Evolutionary conservation across 2,797 vertebrate genomes (phyloP).

Genomic region (Leptatherina wallacei): DNA sequence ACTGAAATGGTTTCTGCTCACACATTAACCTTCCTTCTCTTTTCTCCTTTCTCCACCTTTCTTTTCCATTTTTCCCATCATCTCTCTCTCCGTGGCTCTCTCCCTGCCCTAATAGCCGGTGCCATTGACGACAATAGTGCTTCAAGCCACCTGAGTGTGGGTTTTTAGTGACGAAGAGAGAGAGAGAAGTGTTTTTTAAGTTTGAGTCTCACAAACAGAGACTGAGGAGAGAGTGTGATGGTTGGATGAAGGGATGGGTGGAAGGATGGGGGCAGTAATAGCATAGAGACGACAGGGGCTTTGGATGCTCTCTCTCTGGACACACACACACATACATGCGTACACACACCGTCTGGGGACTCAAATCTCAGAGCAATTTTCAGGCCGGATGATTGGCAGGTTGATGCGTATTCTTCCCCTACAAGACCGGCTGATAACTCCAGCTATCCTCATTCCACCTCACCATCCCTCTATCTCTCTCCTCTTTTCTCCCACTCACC

Average conservation of each 20-base stretch:
- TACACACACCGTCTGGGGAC: constrained; percentile 83
- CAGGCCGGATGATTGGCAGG: constrained; percentile 86
- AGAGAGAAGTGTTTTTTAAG: constrained; percentile 70
- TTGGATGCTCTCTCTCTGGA: constrained; percentile 59
- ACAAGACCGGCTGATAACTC: constrained; percentile 84
- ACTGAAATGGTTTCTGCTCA: constrained; percentile 81
- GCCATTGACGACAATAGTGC: constrained; percentile 51
- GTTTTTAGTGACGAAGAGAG: constrained; percentile 67
- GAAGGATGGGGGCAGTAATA: constrained; percentile 69
- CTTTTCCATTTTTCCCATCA: constrained; percentile 30
- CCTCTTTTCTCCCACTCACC: constrained; percentile 44
- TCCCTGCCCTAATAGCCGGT: constrained; percentile 58
- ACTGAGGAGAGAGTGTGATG: constrained; percentile 54
- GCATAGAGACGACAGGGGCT: constrained; percentile 67
- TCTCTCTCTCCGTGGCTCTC: constrained; percentile 51
- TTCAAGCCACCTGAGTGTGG: constrained; percentile 64
- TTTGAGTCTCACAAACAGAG: constrained; percentile 66
- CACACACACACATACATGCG: constrained; percentile 44
- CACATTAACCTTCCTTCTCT: constrained; percentile 73
- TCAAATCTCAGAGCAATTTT: constrained; percentile 92
- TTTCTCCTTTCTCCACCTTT: constrained; percentile 50
- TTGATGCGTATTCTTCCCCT: constrained; percentile 87
- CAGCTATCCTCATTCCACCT: constrained; percentile 74
- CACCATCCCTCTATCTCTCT: constrained; percentile 44
- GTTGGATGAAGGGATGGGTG: constrained; percentile 55